Evolutionary conservation across 2,113 vertebrate species (phyloP).

Genomic region (Sebastes schlegelii): DNA sequence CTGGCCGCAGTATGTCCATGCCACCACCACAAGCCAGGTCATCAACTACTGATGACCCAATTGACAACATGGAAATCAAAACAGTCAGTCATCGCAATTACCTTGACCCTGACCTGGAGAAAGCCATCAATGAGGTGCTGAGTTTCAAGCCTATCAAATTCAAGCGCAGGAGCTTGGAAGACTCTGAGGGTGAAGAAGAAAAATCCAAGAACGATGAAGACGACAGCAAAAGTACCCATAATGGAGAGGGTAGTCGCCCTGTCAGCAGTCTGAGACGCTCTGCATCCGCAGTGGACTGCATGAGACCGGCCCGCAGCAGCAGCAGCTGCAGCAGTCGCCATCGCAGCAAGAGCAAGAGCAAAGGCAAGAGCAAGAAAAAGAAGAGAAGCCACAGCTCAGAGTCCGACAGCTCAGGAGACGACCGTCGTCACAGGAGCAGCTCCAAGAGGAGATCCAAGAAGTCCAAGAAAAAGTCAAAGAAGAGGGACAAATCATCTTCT

Average conservation of each 20-base stretch:
- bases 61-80: slow-evolving; percentile 72
- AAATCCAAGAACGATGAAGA: slow-evolving; percentile 73
- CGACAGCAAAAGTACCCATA: slow-evolving; percentile 69
- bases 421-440: slow-evolving; percentile 77
- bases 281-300: slow-evolving; percentile 88
- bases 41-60: slow-evolving; percentile 40
- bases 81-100: slow-evolving; percentile 88
- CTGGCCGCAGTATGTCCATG: slow-evolving; percentile 91
- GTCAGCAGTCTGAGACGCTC: slow-evolving; percentile 86
- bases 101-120: slow-evolving; percentile 95
- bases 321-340: slow-evolving; percentile 72
- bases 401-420: slow-evolving; percentile 79
- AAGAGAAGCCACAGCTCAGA: slow-evolving; percentile 80
- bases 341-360: slow-evolving; percentile 74
- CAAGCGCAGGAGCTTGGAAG: slow-evolving; percentile 87
- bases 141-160: slow-evolving; percentile 90
- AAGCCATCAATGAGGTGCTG: slow-evolving; percentile 94
- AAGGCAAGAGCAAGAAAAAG: slow-evolving; percentile 77
- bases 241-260: slow-evolving; percentile 53
- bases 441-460: slow-evolving; percentile 88
- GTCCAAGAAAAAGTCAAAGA: slow-evolving; percentile 90
- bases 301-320: slow-evolving; percentile 71
- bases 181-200: slow-evolving; percentile 78
- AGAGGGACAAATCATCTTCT: slow-evolving; percentile 81
- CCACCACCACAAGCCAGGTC: slow-evolving; percentile 88